These are phyloP conservation scores for Phortica variegata DNA, from an alignment of 1,140 invertebrate genomes.

Conservation along the genomic window DNA sequence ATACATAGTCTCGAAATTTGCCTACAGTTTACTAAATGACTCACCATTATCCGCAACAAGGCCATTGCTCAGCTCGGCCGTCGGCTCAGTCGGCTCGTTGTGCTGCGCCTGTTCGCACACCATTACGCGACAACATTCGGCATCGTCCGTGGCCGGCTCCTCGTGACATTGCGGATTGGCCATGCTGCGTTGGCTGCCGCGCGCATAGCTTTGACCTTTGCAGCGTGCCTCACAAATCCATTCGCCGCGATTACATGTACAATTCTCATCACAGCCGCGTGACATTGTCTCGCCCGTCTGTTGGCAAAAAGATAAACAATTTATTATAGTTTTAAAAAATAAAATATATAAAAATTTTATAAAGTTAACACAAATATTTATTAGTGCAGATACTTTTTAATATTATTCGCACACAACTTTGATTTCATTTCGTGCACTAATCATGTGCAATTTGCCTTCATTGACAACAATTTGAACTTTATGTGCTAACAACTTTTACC, in stretches of 20 bases:
- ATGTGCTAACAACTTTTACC: no score
- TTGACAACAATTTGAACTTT: no score
- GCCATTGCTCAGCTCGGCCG: conserved; percentile 10
- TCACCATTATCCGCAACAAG: background rate
- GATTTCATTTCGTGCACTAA: no score
- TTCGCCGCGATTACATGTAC: conserved; percentile 66
- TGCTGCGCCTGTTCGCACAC: conserved; percentile 58
- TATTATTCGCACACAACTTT: no score
- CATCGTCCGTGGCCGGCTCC: conserved; percentile 65
- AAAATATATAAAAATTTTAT: conserved; percentile 1
- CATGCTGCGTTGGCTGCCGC: conserved; percentile 61
- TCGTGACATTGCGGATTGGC: conserved; percentile 74
- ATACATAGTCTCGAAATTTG: no score
- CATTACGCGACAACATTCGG: conserved; percentile 74
- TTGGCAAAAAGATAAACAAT: conserved; percentile 6
- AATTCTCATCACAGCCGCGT: conserved; percentile 70
- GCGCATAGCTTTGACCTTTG: conserved; percentile 63
- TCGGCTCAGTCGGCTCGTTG: conserved; percentile 27
- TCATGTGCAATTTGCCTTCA: no score
- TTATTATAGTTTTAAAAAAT: conserved; percentile 5
- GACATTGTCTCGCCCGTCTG: conserved; percentile 67
- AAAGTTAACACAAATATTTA: no score
- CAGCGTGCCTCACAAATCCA: conserved; percentile 71
- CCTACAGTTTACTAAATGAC: conserved; percentile 23
- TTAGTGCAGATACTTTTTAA: no score